Base-by-base conservation (phyloP, 1,140 invertebrate genomes). In the Leptestheria dahalacensis region DNA sequence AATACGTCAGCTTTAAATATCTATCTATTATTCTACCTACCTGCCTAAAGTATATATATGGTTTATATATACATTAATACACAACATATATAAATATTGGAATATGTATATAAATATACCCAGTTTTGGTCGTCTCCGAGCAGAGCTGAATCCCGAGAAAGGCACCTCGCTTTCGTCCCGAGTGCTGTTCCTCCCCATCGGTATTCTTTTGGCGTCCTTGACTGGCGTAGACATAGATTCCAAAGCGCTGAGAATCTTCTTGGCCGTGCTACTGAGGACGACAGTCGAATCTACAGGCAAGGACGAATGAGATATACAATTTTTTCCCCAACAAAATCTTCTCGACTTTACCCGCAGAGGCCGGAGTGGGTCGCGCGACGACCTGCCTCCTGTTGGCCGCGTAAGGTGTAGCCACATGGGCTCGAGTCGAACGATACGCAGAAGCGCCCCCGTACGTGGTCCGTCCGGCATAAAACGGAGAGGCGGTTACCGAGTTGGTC, bases 381-480 rank as follows among this genome's bases (percentile, higher is more conserved):
- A 41, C 33, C 48, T 47, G 55, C 24, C 18, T 58, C 54, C 59
- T 11, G 54, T 33, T 29, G 57, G 70, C 65, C 56, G 65, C 65
- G 65, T 70, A 68, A 61, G 69, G 66, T n/a, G 47, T 33, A 26
- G 48, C 61, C 23, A 53, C 55, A 58, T 63, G 66, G 3, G 64
- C 58, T 49, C 64, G 66, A 15, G 60, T 64, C 55, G 64, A 69
- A 55, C 70, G 63, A 56, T 82, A 78, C 1, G 80, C 78, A 47
- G 84, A 79, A 41, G 83, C 80, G 49, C 88, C 88, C 25, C 88
- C 88, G 72, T 84, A 91, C 48, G 78, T 81, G 2, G 84, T 89
- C 63, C 77, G 79, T n/a, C 86, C 86, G 63, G 75, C 75, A 68
- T 91, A 91, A 70, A 90, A 91, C 29, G 87, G 82, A 11, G 87